These are phyloP conservation scores for Bombus confusus DNA, from an alignment of 1,140 invertebrate genomes.

Conservation along the genomic window DNA sequence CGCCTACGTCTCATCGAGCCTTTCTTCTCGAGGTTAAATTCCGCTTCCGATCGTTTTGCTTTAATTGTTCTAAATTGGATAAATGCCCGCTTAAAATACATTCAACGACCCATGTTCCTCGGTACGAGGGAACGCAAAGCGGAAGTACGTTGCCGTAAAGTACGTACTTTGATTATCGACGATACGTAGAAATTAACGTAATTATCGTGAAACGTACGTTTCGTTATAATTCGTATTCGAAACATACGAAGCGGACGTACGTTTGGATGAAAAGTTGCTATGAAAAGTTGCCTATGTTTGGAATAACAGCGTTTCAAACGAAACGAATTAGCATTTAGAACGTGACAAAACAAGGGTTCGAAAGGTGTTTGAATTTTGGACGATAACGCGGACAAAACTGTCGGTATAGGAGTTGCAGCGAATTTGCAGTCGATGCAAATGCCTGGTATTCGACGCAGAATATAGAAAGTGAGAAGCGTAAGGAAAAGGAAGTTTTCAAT, in stretches of 20 bases:
- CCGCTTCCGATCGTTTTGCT: not conserved
- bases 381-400: not conserved
- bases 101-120: not conserved
- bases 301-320: too few species aligned
- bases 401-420: not conserved
- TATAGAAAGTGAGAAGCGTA: too few species aligned
- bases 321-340: too few species aligned
- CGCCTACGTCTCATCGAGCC: not conserved
- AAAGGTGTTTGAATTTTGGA: too few species aligned
- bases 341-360: too few species aligned
- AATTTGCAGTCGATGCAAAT: not conserved
- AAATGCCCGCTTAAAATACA: not conserved
- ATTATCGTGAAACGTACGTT: not conserved
- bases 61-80: not conserved
- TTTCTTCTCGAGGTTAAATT: not conserved
- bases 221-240: too few species aligned
- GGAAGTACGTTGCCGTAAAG: not conserved
- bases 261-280: not conserved
- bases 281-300: not conserved
- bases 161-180: not conserved
- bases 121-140: not conserved
- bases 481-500: constrained; percentile 1
- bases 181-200: not conserved
- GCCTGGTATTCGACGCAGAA: not conserved
- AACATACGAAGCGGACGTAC: not conserved